Conservation (phyloP, 1,140 invertebrate species). For the Neomicropteryx cornuta region DNA sequence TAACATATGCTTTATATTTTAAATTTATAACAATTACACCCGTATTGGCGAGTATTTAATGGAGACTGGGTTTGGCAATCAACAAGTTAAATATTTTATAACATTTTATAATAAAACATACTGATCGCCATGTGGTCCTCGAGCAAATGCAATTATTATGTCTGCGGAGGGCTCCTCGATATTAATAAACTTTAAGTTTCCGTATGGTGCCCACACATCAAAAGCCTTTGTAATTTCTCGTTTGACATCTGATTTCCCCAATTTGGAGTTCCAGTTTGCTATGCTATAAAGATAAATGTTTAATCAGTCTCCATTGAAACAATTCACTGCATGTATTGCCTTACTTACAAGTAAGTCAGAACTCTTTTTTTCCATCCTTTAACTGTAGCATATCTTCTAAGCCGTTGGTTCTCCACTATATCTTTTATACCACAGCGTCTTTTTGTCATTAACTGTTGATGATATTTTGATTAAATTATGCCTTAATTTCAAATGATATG, state of each 20-base stretch:
- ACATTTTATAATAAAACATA: slow-evolving; percentile 25
- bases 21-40: slow-evolving; percentile 1
- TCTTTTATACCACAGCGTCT: slow-evolving; percentile 56
- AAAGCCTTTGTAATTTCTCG: slow-evolving; percentile 45
- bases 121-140: slow-evolving; percentile 52
- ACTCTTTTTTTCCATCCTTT: slow-evolving; percentile 49
- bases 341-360: slow-evolving; percentile 48
- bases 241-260: slow-evolving; percentile 39
- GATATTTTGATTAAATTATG: neutral
- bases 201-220: slow-evolving; percentile 50
- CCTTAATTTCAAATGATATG: neutral
- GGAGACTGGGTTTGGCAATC: too few species aligned
- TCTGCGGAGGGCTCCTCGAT: slow-evolving; percentile 38
- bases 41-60: slow-evolving; percentile 2
- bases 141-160: slow-evolving; percentile 52
- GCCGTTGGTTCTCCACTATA: slow-evolving; percentile 25
- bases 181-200: slow-evolving; percentile 42
- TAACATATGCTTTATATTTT: slow-evolving; percentile 2
- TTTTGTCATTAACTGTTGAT: slow-evolving; percentile 44
- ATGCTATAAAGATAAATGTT: slow-evolving; percentile 37
- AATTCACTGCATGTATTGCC: slow-evolving; percentile 1
- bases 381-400: slow-evolving; percentile 41
- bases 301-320: neutral
- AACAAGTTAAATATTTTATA: too few species aligned
- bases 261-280: slow-evolving; percentile 49